phyloP scores from a whole-genome alignment of 92 coral and sea anemone genomes.

The Zoanthus solanderi region DNA sequence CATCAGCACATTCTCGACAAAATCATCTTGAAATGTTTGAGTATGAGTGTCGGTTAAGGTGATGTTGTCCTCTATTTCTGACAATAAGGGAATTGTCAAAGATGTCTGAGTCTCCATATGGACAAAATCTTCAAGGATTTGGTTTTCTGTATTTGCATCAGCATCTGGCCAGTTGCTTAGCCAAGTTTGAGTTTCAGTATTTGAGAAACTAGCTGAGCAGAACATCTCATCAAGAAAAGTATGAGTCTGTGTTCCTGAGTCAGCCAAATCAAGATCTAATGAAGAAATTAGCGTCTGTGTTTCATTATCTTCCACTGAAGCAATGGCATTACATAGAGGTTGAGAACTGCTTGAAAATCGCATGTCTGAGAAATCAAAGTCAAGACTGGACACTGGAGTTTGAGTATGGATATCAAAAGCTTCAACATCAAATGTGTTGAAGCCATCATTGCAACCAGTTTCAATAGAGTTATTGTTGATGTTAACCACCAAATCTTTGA shows the following conservation, averaged over 20 bases:
- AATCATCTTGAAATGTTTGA: constrained; percentile 84
- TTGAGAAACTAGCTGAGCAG: constrained; percentile 38
- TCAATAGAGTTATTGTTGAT: background rate
- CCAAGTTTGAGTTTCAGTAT: constrained; percentile 71
- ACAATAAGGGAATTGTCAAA: constrained; percentile 60
- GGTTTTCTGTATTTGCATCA: constrained; percentile 58
- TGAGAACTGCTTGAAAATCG: constrained; percentile 73
- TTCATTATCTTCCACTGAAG: constrained; percentile 91
- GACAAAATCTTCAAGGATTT: constrained; percentile 78
- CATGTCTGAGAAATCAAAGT: constrained; percentile 64
- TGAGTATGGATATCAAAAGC: constrained; percentile 73
- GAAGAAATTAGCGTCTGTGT: constrained; percentile 91
- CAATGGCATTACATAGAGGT: constrained; percentile 65
- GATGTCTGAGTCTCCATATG: constrained; percentile 86
- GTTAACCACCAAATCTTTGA: background rate
- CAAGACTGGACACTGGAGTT: constrained; percentile 60
- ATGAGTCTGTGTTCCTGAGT: constrained; percentile 80
- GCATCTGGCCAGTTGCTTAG: constrained; percentile 52
- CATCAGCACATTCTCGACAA: constrained; percentile 48
- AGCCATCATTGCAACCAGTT: constrained; percentile 25
- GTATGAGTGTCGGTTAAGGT: constrained; percentile 86
- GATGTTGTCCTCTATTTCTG: constrained; percentile 69
- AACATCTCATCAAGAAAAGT: constrained; percentile 36
- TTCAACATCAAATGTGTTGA: constrained; percentile 37
- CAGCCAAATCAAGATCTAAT: constrained; percentile 86